A percentile compares a stretch with the other conserved stretches of the same genome.
Evolutionary conservation across 1,140 invertebrate species (phyloP).

Genomic region (Drosophila dunni): DNA sequence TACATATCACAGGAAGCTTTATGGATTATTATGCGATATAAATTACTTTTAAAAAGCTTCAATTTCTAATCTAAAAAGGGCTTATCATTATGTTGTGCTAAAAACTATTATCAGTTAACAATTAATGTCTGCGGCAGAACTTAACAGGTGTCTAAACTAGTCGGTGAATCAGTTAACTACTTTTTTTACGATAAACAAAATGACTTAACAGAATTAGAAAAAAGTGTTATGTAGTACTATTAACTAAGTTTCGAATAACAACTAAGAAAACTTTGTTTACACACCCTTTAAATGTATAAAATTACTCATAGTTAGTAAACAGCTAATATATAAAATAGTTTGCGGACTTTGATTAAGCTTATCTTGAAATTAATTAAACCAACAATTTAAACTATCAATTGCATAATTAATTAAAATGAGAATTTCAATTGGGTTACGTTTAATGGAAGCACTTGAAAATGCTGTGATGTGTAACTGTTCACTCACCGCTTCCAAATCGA

Average conservation of each 20-base stretch:
- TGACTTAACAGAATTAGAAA: no score
- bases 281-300: not conserved
- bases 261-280: not conserved
- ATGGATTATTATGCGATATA: no score
- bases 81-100: no score
- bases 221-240: no score
- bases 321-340: not conserved
- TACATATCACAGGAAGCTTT: no score
- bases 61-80: no score
- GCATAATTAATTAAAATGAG: constrained; percentile 30
- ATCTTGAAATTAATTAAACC: constrained; percentile 17
- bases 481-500: constrained; percentile 86
- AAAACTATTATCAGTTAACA: no score
- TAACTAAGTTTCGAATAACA: not conserved
- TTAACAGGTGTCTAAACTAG: no score
- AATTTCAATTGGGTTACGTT: constrained; percentile 26
- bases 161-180: no score
- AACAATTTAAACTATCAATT: constrained; percentile 5
- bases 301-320: not conserved
- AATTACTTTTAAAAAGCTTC: no score
- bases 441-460: constrained; percentile 17
- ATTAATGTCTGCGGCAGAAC: no score
- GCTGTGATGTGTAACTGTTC: not conserved
- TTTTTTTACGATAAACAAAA: no score
- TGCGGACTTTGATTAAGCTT: not conserved